Evolutionary conservation across 2,113 vertebrate genomes (phyloP).

Genomic region (Phrynosoma blainvillii): DNA sequence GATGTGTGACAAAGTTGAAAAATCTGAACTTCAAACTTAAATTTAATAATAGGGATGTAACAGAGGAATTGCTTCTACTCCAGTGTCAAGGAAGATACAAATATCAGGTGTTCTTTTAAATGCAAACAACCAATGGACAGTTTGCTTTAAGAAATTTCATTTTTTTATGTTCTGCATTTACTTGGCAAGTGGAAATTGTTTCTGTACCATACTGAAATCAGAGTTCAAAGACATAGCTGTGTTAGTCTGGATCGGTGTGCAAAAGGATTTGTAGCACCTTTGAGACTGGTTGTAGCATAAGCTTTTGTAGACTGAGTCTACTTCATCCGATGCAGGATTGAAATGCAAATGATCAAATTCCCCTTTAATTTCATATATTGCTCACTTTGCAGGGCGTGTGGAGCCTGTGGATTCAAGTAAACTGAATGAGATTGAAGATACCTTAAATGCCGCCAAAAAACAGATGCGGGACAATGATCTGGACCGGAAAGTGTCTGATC

Average conservation of each 20-base stretch:
- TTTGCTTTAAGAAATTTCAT: not conserved
- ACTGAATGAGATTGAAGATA: conserved; percentile 89
- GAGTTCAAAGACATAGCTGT: too few relatives aligned
- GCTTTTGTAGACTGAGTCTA: too few relatives aligned
- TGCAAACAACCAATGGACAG: not conserved
- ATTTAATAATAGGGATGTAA: not conserved
- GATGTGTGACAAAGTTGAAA: not conserved
- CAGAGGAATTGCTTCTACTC: not conserved
- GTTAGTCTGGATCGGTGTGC: too few relatives aligned
- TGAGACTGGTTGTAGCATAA: too few relatives aligned
- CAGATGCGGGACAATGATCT: conserved; percentile 88
- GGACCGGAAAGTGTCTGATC: conserved; percentile 88
- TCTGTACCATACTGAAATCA: not conserved
- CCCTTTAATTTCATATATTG: conserved; percentile 10
- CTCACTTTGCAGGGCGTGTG: conserved; percentile 84
- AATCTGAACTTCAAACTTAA: not conserved
- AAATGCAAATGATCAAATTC: not conserved
- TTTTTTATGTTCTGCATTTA: not conserved
- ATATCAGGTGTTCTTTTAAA: not conserved
- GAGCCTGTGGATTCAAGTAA: conserved; percentile 94
- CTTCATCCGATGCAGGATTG: too few relatives aligned
- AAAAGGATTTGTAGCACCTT: too few relatives aligned
- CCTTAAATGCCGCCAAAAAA: conserved; percentile 86
- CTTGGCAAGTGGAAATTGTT: not conserved
- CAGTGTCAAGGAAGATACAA: not conserved